These are phyloP conservation scores for Bothrops jararaca DNA, from an alignment of 2,113 vertebrate genomes.

Conservation along the genomic window DNA sequence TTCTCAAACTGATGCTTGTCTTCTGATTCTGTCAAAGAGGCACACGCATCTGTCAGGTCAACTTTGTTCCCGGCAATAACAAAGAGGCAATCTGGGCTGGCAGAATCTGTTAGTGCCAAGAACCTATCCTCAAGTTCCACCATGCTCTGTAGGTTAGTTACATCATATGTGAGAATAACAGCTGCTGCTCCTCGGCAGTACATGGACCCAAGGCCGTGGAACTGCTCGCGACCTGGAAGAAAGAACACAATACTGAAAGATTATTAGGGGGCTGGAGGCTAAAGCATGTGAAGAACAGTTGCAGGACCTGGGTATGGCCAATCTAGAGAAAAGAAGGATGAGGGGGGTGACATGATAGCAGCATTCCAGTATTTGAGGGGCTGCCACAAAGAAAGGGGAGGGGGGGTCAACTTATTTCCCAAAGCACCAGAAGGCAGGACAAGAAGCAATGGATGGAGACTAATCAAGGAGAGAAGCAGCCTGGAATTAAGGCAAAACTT, in stretches of 20 bases:
- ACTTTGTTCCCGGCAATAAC: slow-evolving; percentile 93
- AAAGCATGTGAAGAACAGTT: neutral
- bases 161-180: slow-evolving; percentile 90
- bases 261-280: neutral
- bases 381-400: neutral
- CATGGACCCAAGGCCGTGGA: slow-evolving; percentile 95
- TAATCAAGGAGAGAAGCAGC: neutral
- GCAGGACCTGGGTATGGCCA: neutral
- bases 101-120: slow-evolving; percentile 89
- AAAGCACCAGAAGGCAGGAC: neutral
- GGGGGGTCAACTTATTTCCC: neutral
- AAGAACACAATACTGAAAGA: slow-evolving; percentile 27
- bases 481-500: neutral
- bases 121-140: slow-evolving; percentile 91
- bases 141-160: slow-evolving; percentile 87
- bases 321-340: neutral
- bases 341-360: neutral
- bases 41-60: slow-evolving; percentile 77
- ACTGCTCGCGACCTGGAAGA: slow-evolving; percentile 89
- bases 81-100: slow-evolving; percentile 88
- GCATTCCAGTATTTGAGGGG: neutral
- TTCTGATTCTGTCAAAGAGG: slow-evolving; percentile 32
- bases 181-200: slow-evolving; percentile 91
- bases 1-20: slow-evolving; percentile 25
- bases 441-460: neutral